Conservation (phyloP, 1,140 invertebrate genomes). For the Drosophila mayri region DNA sequence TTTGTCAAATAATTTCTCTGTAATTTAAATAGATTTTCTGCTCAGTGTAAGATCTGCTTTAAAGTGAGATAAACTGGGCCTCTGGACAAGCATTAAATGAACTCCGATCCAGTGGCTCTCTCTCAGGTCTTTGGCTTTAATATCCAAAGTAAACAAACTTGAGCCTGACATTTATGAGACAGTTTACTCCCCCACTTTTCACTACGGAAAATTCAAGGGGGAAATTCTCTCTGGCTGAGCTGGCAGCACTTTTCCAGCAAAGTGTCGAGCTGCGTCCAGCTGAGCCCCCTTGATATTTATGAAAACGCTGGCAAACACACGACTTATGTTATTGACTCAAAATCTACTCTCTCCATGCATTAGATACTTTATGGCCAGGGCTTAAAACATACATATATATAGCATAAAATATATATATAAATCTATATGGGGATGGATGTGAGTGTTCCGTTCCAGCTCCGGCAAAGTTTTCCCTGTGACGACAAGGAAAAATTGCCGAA, state of each 20-base stretch:
- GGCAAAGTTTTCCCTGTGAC: slow-evolving; percentile 52
- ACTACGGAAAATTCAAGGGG: neutral
- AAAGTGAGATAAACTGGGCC: slow-evolving; percentile 11
- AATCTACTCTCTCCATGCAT: slow-evolving; percentile 16
- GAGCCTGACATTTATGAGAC: slow-evolving; percentile 40
- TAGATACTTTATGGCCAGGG: slow-evolving; percentile 14
- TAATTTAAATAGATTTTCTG: neutral
- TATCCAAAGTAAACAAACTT: slow-evolving; percentile 35
- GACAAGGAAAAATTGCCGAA: slow-evolving; percentile 57
- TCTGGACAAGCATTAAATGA: slow-evolving; percentile 11
- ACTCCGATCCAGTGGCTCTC: neutral
- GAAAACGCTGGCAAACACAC: slow-evolving; percentile 10
- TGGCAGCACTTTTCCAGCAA: slow-evolving; percentile 22
- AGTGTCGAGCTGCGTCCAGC: slow-evolving; percentile 35
- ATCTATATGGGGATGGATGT: slow-evolving; percentile 4
- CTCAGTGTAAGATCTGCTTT: neutral
- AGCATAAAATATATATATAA: too few species aligned
- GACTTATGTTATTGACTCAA: slow-evolving; percentile 49
- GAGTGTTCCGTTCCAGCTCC: neutral
- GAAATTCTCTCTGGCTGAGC: neutral
- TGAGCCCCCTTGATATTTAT: slow-evolving; percentile 29
- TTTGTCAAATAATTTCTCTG: neutral
- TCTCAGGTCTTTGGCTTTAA: slow-evolving; percentile 11
- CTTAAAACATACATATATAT: neutral
- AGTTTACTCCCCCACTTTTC: slow-evolving; percentile 25